These are phyloP conservation scores for Mellivora capensis DNA, from an alignment of 2,113 vertebrate genomes.

Conservation along the genomic window DNA sequence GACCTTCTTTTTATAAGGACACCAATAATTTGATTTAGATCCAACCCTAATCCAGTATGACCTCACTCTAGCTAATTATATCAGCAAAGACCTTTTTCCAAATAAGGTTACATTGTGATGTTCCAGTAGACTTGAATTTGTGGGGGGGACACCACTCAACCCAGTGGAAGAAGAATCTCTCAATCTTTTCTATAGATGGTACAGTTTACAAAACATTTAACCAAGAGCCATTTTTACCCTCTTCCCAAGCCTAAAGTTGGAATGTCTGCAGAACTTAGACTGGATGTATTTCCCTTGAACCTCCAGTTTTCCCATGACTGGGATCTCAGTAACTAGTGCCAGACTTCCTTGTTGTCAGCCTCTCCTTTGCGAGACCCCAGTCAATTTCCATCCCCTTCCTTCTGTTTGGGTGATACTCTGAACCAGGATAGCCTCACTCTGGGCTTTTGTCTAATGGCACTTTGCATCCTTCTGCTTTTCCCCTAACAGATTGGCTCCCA, in stretches of 20 bases:
- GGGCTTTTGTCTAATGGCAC: background rate
- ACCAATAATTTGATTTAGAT: background rate
- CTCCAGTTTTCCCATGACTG: background rate
- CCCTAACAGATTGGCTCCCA: background rate
- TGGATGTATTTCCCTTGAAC: background rate
- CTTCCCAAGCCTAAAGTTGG: background rate
- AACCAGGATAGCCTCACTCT: background rate
- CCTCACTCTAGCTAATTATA: background rate
- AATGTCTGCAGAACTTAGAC: background rate
- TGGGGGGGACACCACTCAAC: background rate
- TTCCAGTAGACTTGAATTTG: background rate
- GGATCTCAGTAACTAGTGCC: background rate
- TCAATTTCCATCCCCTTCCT: background rate
- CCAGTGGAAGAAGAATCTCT: background rate
- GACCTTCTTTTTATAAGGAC: background rate
- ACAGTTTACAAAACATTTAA: background rate
- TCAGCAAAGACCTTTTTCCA: background rate
- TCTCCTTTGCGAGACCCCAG: background rate
- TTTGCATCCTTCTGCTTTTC: background rate
- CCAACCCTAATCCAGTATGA: background rate
- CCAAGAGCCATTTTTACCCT: background rate
- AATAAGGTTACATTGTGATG: background rate
- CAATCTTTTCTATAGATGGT: background rate
- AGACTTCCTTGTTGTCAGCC: background rate
- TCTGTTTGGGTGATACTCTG: background rate